These are phyloP conservation scores for Lysiphlebus fabarum DNA, from an alignment of 1,140 invertebrate species.

Conservation along the genomic window DNA sequence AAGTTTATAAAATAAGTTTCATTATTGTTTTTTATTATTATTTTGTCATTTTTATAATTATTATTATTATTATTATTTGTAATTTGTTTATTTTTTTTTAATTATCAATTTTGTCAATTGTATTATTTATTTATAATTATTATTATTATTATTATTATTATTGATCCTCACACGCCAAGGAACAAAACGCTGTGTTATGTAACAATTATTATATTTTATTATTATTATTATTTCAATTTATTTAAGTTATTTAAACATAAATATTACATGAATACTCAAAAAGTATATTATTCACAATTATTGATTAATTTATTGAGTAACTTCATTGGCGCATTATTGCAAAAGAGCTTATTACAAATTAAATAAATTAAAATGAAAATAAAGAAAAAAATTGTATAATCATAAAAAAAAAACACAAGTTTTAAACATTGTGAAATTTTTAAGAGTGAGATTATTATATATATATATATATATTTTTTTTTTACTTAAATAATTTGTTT, in stretches of 20 bases:
- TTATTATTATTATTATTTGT: neutral
- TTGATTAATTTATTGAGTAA: too few relatives aligned
- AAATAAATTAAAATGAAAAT: too few relatives aligned
- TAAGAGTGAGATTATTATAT: conserved; percentile 43
- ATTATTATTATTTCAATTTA: too few relatives aligned
- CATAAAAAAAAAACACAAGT: too few relatives aligned
- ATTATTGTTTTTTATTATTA: neutral
- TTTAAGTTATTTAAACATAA: too few relatives aligned
- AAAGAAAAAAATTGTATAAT: too few relatives aligned
- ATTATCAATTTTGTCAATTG: conserved; percentile 7
- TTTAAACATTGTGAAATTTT: conserved; percentile 10
- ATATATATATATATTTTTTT: too few relatives aligned
- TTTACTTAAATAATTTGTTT: conserved; percentile 27
- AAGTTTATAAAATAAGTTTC: conserved; percentile 7
- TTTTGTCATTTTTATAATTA: neutral
- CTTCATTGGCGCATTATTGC: too few relatives aligned
- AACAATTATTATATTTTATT: too few relatives aligned
- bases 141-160: conserved; percentile 1
- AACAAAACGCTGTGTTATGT: conserved; percentile 14
- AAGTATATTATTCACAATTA: too few relatives aligned
- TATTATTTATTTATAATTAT: conserved; percentile 14
- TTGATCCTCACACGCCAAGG: neutral
- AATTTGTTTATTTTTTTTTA: neutral
- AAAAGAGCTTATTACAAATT: too few relatives aligned
- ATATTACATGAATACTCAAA: too few relatives aligned